phyloP scores from a whole-genome alignment of 2,888 invertebrate species.

The Pyrrhia umbra region DNA sequence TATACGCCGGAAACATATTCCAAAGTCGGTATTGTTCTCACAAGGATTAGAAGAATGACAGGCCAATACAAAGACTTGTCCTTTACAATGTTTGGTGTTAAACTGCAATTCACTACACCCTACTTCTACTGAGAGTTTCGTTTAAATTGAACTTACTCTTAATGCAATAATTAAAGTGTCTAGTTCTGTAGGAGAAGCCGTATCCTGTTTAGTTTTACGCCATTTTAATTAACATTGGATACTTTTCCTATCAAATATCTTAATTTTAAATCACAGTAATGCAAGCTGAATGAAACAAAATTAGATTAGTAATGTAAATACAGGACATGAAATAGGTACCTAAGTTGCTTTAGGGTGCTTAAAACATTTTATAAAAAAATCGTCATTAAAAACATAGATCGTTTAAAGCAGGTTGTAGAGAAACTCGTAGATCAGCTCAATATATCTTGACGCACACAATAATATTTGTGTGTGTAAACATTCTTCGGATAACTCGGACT shows the following conservation, averaged over 20 bases:
- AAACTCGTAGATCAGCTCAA: neutral
- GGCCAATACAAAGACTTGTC: slow-evolving; percentile 59
- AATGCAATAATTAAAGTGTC: neutral
- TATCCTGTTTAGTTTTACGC: no score
- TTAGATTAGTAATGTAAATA: no score
- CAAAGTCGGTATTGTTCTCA: slow-evolving; percentile 27
- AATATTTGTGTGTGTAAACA: slow-evolving; percentile 2
- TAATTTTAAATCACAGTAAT: no score
- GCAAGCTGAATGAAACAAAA: no score
- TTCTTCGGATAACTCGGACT: neutral
- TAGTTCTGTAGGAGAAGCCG: no score
- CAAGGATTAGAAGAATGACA: slow-evolving; percentile 33
- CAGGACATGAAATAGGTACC: no score
- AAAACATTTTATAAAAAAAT: neutral
- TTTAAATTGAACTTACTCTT: neutral
- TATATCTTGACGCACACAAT: neutral
- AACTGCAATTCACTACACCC: slow-evolving; percentile 64
- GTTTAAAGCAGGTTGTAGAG: neutral
- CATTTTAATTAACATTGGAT: no score
- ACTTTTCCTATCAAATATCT: no score
- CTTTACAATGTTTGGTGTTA: slow-evolving; percentile 60
- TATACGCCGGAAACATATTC: neutral
- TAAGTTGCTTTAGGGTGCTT: neutral
- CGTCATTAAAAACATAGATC: neutral
- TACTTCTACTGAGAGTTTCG: neutral